Evolutionary conservation across 2,888 invertebrate species (phyloP), one percentile per base, ranked within the genome.

Genomic region (Caenorhabditis macrosperma): DNA sequence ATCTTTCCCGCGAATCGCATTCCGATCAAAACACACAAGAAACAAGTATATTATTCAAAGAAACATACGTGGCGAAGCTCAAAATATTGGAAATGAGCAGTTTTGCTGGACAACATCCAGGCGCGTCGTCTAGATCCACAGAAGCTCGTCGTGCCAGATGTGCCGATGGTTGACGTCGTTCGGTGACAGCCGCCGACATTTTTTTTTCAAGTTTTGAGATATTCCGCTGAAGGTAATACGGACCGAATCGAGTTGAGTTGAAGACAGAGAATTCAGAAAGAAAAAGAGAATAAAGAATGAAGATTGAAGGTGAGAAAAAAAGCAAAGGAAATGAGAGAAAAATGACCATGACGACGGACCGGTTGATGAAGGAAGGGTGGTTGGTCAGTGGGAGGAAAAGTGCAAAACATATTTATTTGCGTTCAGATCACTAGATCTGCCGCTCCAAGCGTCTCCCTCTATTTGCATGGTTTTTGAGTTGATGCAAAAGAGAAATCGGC

Each of bases 71-170:
- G 17, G 89, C 87, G 68, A 89, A 86, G 57, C 86, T 84, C 69
- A 89, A 75, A n/a, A 89, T 78, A 77, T 87, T 89, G n/a, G 88
- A 90, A n/a, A 89, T 86, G 54, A 89, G 76, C 26, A 87, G 81
- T 79, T 90, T 90, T 7, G 88, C 87, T 28, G 89, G 86, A 79
- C 89, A 89, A 69, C 89, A 89, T 15, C 89, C 88, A 26, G 86
- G 84, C 20, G 83, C 86, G 28, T 85, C 85, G n/a, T 82, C 81
- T 41, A 83, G 38, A 66, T 87, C 86, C 60, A 82, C 68, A 4
- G 83, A 85, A 24, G 80, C 57, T 55, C 78, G 81, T 48, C 85
- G 82, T 15, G 68, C 77, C 50, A 60, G 48, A 44, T 67, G 78
- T 10, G 68, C 41, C 48, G 74, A 64, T 64, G n/a, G 77, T 54